Conservation (phyloP, 2,113 vertebrate genomes). For the Ibidorhyncha struthersii region DNA sequence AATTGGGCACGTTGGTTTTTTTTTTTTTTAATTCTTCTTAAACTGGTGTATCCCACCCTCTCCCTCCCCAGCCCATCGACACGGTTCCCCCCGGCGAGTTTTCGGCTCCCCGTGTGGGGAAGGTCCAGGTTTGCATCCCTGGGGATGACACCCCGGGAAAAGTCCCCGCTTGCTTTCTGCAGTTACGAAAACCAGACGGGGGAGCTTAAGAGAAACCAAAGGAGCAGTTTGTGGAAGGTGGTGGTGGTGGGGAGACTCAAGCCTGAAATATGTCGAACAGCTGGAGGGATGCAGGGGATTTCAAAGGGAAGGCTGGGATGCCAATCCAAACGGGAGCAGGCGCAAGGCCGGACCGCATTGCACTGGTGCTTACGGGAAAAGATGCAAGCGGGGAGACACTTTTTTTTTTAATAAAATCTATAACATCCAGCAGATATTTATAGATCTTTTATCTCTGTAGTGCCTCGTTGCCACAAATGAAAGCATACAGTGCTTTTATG, state of each 20-base stretch:
- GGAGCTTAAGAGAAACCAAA: neutral
- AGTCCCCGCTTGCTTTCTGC: neutral
- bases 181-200: neutral
- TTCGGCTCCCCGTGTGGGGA: accelerated
- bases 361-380: neutral
- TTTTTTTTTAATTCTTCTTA: neutral
- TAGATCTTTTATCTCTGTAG: constrained; percentile 24
- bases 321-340: neutral
- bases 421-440: constrained; percentile 14
- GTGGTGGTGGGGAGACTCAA: neutral
- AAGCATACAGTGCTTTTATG: neutral
- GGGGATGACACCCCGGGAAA: neutral
- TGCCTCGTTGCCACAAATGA: neutral
- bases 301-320: constrained; percentile 13
- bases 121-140: neutral
- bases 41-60: neutral
- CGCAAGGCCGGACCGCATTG: accelerated
- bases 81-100: neutral
- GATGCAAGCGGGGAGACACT: accelerated
- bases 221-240: neutral
- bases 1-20: neutral
- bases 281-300: constrained; percentile 31
- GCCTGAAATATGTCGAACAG: constrained; percentile 16
- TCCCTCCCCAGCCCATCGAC: neutral
- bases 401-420: neutral